Conservation (phyloP, 2,888 invertebrate species). For the Lymantria monacha region DNA sequence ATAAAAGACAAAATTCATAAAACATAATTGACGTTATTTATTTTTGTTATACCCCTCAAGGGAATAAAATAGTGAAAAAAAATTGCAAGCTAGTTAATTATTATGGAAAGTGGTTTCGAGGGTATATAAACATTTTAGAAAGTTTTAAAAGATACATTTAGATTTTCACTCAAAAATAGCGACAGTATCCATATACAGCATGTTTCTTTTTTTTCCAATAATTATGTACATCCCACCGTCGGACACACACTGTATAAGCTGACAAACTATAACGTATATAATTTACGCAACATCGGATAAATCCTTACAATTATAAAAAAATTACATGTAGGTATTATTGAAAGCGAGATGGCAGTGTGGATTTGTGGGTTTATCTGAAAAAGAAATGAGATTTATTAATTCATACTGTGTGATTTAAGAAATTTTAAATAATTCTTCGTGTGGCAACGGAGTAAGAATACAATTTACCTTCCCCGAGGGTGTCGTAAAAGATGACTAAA, state of each 20-base stretch:
- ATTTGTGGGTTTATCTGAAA: constrained; percentile 65
- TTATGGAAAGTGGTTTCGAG: too few relatives aligned
- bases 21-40: too few relatives aligned
- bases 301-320: constrained; percentile 49
- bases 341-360: constrained; percentile 81
- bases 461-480: too few relatives aligned
- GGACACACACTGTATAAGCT: constrained; percentile 42
- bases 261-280: constrained; percentile 10
- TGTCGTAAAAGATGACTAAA: too few relatives aligned
- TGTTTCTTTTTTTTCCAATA: constrained; percentile 21
- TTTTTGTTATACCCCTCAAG: too few relatives aligned
- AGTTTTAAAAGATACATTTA: background rate
- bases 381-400: constrained; percentile 13
- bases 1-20: too few relatives aligned
- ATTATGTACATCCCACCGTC: constrained; percentile 49
- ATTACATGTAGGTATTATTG: constrained; percentile 55
- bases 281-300: constrained; percentile 27
- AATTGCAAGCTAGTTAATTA: too few relatives aligned
- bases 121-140: too few relatives aligned
- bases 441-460: too few relatives aligned
- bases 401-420: too few relatives aligned
- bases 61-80: too few relatives aligned
- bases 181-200: constrained; percentile 22
- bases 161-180: constrained; percentile 10
- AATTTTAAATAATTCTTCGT: too few relatives aligned